These are phyloP conservation scores for Carpatolechia fugitivella DNA, from an alignment of 2,888 invertebrate genomes.

Conservation along the genomic window DNA sequence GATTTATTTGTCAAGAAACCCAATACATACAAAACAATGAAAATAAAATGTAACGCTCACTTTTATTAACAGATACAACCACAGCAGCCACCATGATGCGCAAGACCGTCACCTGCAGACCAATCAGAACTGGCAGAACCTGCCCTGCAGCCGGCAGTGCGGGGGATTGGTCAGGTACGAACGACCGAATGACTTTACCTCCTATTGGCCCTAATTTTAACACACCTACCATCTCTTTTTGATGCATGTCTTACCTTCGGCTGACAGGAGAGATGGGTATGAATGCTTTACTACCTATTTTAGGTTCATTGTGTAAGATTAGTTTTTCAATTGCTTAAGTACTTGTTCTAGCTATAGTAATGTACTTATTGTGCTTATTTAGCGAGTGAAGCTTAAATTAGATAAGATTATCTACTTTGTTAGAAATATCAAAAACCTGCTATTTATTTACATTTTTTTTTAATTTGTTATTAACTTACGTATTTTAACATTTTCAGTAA, in stretches of 20 bases:
- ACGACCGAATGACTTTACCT: slow-evolving; percentile 40
- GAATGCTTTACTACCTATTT: slow-evolving; percentile 21
- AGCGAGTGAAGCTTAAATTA: no score
- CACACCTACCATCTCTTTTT: slow-evolving; percentile 37
- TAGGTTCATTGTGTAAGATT: no score
- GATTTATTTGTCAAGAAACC: no score
- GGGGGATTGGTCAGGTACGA: slow-evolving; percentile 72
- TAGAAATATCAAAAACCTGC: no score
- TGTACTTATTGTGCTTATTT: no score
- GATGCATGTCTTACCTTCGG: slow-evolving; percentile 51
- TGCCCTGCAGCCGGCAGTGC: slow-evolving; percentile 64
- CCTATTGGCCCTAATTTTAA: slow-evolving; percentile 55
- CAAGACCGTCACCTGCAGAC: slow-evolving; percentile 46
- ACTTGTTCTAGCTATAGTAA: no score
- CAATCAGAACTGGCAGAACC: slow-evolving; percentile 55
- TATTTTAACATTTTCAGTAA: slow-evolving; percentile 45
- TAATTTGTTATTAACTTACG: neutral
- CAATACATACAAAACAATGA: no score
- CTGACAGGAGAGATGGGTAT: slow-evolving; percentile 54
- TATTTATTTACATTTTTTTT: no score
- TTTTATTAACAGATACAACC: slow-evolving; percentile 40
- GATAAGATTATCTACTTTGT: no score
- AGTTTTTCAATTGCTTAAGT: neutral
- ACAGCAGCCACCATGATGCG: slow-evolving; percentile 26
- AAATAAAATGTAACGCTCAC: no score